Base-by-base conservation (phyloP, 2,888 invertebrate genomes). In the Athetis lepigone region DNA sequence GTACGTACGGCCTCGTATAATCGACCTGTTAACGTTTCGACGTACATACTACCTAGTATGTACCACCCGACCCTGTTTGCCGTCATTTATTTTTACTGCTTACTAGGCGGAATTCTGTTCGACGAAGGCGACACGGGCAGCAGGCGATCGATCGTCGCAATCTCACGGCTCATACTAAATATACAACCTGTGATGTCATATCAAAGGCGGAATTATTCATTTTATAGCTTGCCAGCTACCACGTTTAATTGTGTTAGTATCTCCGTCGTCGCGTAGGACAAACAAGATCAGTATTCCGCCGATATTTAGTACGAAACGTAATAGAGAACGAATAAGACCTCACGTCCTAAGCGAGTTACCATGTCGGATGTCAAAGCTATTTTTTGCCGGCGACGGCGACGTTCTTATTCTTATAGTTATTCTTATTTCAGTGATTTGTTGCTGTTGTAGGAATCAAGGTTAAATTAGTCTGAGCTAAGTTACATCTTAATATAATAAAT, bases 21-120 rank as follows among this genome's bases (percentile, higher is more conserved):
- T 93, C 92, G 92, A 89, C 90, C 92, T 90, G 90, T 90, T 93
- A 91, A 91, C 91, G 85, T 89, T 88, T 88, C 86, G 84, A 79
- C 87, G 81, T 85, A 79, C 81, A 65, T 72, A 65, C 68, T 80
- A 81, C 81, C 43, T 36, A 33, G 67, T 56, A 50, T 40, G 76
- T 70, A 79, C 82, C 83, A 79, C 82, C 83, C 79, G 78, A 80
- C 77, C 85, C 82, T 85, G 83, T 85, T 84, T 80, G 84, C 86
- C 82, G 83, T 83, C 85, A 84, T 90, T 90, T 90, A 88, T 86
- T 90, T 90, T 91, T 89, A 90, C 86, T 82, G 84, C 85, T 82
- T 81, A 83, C 84, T 85, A 82, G 80, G 80, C 82, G 77, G 76
- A 84, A 82, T 84, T 83, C 74, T 69, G 81, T 76, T 77, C 80